These are phyloP conservation scores for Meta bourneti DNA, from an alignment of 2,888 invertebrate species.

Conservation along the genomic window DNA sequence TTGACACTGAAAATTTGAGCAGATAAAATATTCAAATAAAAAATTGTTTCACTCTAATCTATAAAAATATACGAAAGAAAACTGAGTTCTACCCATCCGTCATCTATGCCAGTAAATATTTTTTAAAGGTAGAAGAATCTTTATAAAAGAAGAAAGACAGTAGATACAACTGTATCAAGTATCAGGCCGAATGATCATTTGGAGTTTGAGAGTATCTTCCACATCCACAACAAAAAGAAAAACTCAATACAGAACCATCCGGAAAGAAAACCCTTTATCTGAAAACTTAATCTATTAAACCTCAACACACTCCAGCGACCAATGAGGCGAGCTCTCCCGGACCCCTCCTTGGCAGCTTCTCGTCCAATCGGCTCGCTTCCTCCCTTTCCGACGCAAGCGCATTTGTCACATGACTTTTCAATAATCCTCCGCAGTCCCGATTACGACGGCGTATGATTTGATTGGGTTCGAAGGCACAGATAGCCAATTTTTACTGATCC, in stretches of 20 bases:
- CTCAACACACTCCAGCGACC: slow-evolving; percentile 49
- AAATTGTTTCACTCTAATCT: too few species aligned
- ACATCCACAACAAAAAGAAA: not conserved
- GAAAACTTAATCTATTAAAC: slow-evolving; percentile 75
- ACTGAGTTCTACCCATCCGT: not conserved
- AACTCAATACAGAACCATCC: slow-evolving; percentile 10
- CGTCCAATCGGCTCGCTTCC: slow-evolving; percentile 22
- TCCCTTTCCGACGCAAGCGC: slow-evolving; percentile 51
- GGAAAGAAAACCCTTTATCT: slow-evolving; percentile 54
- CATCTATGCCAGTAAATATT: not conserved
- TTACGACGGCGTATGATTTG: slow-evolving; percentile 75
- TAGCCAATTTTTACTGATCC: slow-evolving; percentile 65
- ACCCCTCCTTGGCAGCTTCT: slow-evolving; percentile 45
- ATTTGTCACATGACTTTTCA: slow-evolving; percentile 67
- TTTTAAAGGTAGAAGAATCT: not conserved
- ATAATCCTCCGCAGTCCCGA: slow-evolving; percentile 72
- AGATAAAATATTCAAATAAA: too few species aligned
- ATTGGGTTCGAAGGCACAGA: slow-evolving; percentile 69
- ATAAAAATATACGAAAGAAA: too few species aligned
- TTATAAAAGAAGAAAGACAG: not conserved
- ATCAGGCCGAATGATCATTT: not conserved
- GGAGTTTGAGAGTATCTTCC: not conserved
- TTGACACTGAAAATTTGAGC: too few species aligned
- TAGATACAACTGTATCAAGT: not conserved
- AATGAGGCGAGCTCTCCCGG: slow-evolving; percentile 44